Conservation (phyloP, 1,140 invertebrate species). For the Notospermus geniculatus region DNA sequence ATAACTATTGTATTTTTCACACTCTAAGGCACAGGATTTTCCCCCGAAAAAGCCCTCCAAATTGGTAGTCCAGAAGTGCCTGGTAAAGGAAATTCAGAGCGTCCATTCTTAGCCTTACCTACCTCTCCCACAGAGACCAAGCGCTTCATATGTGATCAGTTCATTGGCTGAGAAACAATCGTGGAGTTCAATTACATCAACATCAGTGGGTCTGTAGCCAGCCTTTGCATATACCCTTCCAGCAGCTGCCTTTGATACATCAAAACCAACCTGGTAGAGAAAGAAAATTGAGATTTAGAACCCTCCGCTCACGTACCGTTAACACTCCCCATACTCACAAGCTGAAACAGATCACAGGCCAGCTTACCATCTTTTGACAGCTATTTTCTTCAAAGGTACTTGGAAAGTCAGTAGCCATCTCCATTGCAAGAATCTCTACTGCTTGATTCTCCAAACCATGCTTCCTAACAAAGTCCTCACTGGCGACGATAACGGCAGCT, state of each 20-base stretch:
- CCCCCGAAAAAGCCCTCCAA: too few species aligned
- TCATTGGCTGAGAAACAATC: constrained; percentile 99
- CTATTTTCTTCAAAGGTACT: constrained; percentile 82
- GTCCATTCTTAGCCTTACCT: neutral
- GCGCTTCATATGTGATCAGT: constrained; percentile 94
- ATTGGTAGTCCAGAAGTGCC: too few species aligned
- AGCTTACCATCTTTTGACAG: constrained; percentile 76
- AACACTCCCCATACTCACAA: too few species aligned
- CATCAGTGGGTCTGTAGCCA: constrained; percentile 71
- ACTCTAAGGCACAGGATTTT: too few species aligned
- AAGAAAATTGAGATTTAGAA: constrained; percentile 8
- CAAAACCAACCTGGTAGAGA: constrained; percentile 74
- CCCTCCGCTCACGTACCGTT: too few species aligned
- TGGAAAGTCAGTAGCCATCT: constrained; percentile 89
- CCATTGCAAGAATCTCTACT: constrained; percentile 89
- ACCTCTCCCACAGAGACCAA: constrained; percentile 87
- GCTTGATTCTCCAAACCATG: constrained; percentile 77
- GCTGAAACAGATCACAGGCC: too few species aligned
- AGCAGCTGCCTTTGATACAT: constrained; percentile 89
- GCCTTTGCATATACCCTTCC: constrained; percentile 73
- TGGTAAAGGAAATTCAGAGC: too few species aligned
- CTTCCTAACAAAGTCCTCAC: constrained; percentile 82
- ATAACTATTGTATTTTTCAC: too few species aligned
- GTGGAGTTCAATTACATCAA: constrained; percentile 97
- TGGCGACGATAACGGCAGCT: constrained; percentile 85